phyloP scores from a whole-genome alignment of 2,888 invertebrate genomes.

The Luffia ferchaultella region DNA sequence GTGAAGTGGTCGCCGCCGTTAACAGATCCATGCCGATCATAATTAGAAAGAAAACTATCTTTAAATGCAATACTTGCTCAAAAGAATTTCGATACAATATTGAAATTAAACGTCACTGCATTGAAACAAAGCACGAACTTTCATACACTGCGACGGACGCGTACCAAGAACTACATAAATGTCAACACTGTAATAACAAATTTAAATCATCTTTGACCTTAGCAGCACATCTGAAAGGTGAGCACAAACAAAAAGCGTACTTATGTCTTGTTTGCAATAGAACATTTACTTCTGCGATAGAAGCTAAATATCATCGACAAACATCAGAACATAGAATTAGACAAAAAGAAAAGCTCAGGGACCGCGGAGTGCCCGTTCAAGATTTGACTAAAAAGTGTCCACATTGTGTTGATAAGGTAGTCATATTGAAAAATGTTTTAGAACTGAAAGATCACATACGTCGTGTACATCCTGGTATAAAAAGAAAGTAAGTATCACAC shows the following conservation, averaged over 20 bases:
- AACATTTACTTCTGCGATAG: conserved; percentile 66
- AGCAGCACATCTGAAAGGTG: conserved; percentile 71
- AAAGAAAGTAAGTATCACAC: conserved; percentile 60
- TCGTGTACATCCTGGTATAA: conserved; percentile 67
- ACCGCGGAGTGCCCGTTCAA: conserved; percentile 37
- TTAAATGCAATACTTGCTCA: conserved; percentile 73
- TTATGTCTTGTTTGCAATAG: conserved; percentile 74
- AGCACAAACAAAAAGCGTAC: conserved; percentile 68
- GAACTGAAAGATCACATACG: conserved; percentile 71
- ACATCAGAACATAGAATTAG: conserved; percentile 70
- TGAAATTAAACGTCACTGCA: conserved; percentile 71
- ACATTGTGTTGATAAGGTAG: conserved; percentile 55
- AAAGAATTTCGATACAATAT: conserved; percentile 78
- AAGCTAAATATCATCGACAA: conserved; percentile 73
- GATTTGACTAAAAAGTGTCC: conserved; percentile 64
- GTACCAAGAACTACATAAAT: conserved; percentile 71
- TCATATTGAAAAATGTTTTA: conserved; percentile 55
- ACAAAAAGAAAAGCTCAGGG: conserved; percentile 46
- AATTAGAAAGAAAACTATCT: conserved; percentile 70
- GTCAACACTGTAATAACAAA: conserved; percentile 65
- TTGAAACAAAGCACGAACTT: conserved; percentile 53
- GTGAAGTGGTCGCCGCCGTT: conserved; percentile 76
- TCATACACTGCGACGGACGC: conserved; percentile 66
- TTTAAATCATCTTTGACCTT: conserved; percentile 70
- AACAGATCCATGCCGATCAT: conserved; percentile 84